phyloP scores from a whole-genome alignment of 2,113 vertebrate genomes.

The Barnardius zonarius region DNA sequence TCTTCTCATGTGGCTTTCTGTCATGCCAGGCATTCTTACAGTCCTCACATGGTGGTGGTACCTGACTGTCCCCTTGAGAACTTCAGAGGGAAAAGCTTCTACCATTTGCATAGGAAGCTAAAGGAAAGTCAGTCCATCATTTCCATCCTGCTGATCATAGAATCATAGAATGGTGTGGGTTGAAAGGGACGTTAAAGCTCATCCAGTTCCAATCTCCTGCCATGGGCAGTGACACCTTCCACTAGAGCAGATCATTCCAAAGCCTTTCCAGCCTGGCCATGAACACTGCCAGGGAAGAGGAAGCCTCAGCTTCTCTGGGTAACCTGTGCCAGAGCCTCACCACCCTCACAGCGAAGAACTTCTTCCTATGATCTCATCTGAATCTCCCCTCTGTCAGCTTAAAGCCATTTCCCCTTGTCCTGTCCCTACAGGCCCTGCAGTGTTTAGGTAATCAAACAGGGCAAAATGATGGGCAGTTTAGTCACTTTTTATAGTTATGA shows the following conservation, averaged over 20 bases:
- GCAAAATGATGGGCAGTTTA: not conserved
- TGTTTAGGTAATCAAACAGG: not conserved
- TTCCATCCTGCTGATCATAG: not conserved
- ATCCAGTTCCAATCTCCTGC: too few relatives aligned
- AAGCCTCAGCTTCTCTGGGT: not conserved
- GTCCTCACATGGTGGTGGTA: not conserved
- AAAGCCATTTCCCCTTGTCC: not conserved
- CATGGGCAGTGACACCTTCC: too few relatives aligned
- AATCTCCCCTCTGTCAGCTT: not conserved
- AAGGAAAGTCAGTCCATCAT: not conserved
- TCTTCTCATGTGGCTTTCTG: not conserved
- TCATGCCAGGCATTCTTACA: not conserved
- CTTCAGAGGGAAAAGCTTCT: not conserved
- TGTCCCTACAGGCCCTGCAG: not conserved
- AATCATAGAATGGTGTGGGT: not conserved
- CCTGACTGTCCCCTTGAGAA: not conserved
- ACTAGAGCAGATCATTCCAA: not conserved
- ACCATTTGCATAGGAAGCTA: not conserved
- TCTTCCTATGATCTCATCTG: not conserved
- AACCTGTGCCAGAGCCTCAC: not conserved
- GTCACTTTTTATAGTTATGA: not conserved
- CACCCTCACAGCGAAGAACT: not conserved
- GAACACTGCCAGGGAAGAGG: not conserved
- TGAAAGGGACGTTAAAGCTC: too few relatives aligned
- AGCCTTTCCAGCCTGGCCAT: not conserved